Base-by-base conservation (phyloP, 1,140 invertebrate genomes). In the Himalopsyche phryganea region DNA sequence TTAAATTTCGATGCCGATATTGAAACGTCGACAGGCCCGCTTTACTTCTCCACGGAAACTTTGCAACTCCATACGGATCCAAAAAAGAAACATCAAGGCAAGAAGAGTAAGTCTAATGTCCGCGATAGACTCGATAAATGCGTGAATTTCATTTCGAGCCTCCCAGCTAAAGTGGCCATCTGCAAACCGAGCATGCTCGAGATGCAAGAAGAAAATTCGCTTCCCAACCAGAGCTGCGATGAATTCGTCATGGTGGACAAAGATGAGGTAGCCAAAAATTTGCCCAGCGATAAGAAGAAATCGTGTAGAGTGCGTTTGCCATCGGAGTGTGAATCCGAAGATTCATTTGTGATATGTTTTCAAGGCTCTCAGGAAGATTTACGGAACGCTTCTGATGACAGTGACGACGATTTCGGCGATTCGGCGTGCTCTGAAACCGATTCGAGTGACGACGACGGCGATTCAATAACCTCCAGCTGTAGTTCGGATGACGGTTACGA, bases 291-390 rank as follows among this genome's bases (percentile, higher is more conserved):
- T 5, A 9, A 28, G 3, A 28, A 28, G 9, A 28, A 28, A 9
- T 28, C 4, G 3, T 5, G 9, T 28, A 28, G 60, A 11, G 19
- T 15, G 17, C 20, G 50, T 20, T 6, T 42, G 18, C 44, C 50
- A 17, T 65, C 63, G 6, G 63, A 65, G 51, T 65, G 63, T 32
- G 63, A 61, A 18, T 61, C 59, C 1, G 63, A 65, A 55, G 63
- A 65, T 44, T 61, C 59, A 7, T 65, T 65, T 52, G 51, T 61
- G 10, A 45, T 61, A 7, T 53, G 50, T 17, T 65, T 65, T 20
- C 59, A 58, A n/a, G 44, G 17, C 18, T 28, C 23, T 9, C 23
- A 28, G 50, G 23, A 28, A 9, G 23, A 28, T 28, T 9, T 28
- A 9, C 3, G 23, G 23, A 28, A 47, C 9, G 20, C 44, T n/a